Conservation (phyloP, 2,888 invertebrate species). For the Horisme vitalbata region DNA sequence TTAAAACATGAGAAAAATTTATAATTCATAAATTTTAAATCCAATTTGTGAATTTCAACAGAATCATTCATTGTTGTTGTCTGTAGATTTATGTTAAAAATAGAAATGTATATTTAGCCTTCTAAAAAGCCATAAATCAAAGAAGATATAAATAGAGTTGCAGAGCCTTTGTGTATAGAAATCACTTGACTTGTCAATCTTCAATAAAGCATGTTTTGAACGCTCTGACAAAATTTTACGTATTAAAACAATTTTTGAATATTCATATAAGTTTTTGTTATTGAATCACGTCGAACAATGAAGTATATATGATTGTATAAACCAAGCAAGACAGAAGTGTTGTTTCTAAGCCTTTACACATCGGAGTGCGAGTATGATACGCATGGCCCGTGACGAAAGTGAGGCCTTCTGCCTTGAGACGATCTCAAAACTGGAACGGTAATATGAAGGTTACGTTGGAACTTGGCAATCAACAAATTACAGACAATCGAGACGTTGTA, state of each 20-base stretch:
- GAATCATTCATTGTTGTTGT: no score
- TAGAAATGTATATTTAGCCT: no score
- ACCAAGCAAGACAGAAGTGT: slow-evolving; percentile 20
- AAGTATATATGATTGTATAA: not conserved
- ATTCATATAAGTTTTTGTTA: slow-evolving; percentile 30
- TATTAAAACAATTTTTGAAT: slow-evolving; percentile 22
- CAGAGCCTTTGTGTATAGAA: not conserved
- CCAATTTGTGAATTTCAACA: no score
- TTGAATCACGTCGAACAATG: slow-evolving; percentile 6
- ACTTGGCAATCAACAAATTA: slow-evolving; percentile 2
- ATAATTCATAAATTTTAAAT: no score
- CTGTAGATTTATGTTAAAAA: no score
- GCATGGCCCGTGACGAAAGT: slow-evolving; percentile 18
- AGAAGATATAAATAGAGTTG: not conserved
- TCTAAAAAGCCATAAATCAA: no score
- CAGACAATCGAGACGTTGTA: not conserved
- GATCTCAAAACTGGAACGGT: slow-evolving; percentile 31
- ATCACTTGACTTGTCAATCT: slow-evolving; percentile 14
- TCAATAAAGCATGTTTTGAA: slow-evolving; percentile 21
- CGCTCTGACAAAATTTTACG: slow-evolving; percentile 1
- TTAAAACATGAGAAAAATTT: no score
- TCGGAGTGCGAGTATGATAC: slow-evolving; percentile 26
- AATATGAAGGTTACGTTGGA: slow-evolving; percentile 7
- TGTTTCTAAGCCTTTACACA: slow-evolving; percentile 15
- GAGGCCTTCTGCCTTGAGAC: slow-evolving; percentile 12